Evolutionary conservation across 1,140 invertebrate genomes (phyloP).

Genomic region (Bombus soroeensis): DNA sequence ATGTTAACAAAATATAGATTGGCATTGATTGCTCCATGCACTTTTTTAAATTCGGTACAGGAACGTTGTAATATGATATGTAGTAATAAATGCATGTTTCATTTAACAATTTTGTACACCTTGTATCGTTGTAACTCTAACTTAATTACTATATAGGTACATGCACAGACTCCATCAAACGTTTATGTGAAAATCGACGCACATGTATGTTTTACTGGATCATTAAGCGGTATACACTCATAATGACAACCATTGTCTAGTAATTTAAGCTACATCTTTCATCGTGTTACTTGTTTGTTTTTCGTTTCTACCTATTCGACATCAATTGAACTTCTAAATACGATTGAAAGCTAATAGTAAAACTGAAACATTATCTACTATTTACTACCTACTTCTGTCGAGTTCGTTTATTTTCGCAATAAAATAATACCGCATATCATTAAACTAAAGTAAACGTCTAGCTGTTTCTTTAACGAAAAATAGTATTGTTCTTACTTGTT

Average conservation of each 20-base stretch:
- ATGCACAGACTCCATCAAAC: slow-evolving; percentile 65
- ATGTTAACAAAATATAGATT: background rate
- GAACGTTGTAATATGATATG: background rate
- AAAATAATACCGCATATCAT: slow-evolving; percentile 53
- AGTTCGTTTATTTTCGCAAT: slow-evolving; percentile 18
- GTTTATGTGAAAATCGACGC: slow-evolving; percentile 55
- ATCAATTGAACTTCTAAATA: slow-evolving; percentile 58
- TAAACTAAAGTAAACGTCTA: slow-evolving; percentile 35
- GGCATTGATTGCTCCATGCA: slow-evolving; percentile 20
- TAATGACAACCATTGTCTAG: slow-evolving; percentile 29
- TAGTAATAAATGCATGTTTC: slow-evolving; percentile 6
- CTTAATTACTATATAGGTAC: slow-evolving; percentile 37
- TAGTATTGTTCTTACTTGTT: slow-evolving; percentile 66
- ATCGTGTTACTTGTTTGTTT: slow-evolving; percentile 35
- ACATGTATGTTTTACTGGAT: slow-evolving; percentile 22
- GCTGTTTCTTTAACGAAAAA: slow-evolving; percentile 57
- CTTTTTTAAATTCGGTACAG: background rate
- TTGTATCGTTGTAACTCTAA: slow-evolving; percentile 19
- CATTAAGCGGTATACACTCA: slow-evolving; percentile 20
- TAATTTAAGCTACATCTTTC: slow-evolving; percentile 8
- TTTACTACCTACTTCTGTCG: slow-evolving; percentile 52
- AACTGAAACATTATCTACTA: slow-evolving; percentile 50
- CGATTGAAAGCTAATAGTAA: slow-evolving; percentile 28
- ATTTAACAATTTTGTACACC: background rate
- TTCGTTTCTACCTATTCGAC: slow-evolving; percentile 53